Conservation (phyloP, 2,797 vertebrate species). For the Limosa lapponica region DNA sequence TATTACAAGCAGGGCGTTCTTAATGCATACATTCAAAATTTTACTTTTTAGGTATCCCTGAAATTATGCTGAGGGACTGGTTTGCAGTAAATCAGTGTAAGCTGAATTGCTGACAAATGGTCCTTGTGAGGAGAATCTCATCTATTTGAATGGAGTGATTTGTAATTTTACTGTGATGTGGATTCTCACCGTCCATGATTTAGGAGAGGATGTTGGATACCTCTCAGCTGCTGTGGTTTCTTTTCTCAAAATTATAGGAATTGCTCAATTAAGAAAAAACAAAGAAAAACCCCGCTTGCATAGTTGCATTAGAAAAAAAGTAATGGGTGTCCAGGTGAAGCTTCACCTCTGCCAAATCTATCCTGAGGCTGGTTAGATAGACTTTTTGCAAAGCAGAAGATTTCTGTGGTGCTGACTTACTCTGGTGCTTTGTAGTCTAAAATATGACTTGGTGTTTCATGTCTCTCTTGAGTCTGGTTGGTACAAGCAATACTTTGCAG, state of each 20-base stretch:
- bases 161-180: neutral
- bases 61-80: neutral
- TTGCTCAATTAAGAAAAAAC: neutral
- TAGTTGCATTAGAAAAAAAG: neutral
- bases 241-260: neutral
- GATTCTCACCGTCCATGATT: neutral
- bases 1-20: neutral
- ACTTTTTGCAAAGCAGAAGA: neutral
- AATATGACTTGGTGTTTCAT: neutral
- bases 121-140: neutral
- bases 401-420: neutral
- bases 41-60: neutral
- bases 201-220: neutral
- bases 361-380: neutral
- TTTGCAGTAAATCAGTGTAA: neutral
- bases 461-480: neutral
- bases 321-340: neutral
- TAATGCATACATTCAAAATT: neutral
- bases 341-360: neutral
- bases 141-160: neutral
- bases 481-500: neutral
- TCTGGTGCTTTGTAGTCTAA: neutral
- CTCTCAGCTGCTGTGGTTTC: neutral
- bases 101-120: neutral
- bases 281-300: neutral